Evolutionary conservation across 2,888 invertebrate species (phyloP).

Genomic region (Helobdella robusta): DNA sequence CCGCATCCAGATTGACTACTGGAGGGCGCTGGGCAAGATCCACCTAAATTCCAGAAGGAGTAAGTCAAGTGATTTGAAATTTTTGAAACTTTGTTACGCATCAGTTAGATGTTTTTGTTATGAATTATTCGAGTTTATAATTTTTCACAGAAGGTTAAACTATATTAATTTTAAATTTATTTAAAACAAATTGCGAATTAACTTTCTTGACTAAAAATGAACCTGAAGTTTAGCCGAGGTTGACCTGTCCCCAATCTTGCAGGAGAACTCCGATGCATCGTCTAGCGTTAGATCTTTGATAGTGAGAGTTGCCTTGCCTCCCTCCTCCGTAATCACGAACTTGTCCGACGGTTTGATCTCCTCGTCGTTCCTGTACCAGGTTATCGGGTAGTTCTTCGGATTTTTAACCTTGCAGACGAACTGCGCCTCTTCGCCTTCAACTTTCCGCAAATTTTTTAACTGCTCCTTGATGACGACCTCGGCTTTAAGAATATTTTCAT

Average conservation of each 20-base stretch:
- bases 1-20: conserved; percentile 67
- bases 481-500: conserved; percentile 56
- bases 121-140: neutral
- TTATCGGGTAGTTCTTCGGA: conserved; percentile 78
- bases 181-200: neutral
- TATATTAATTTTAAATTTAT: neutral
- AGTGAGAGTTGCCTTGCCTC: conserved; percentile 84
- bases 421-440: conserved; percentile 83
- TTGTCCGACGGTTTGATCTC: conserved; percentile 55
- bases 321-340: conserved; percentile 52
- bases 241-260: conserved; percentile 49
- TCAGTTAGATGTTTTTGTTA: neutral
- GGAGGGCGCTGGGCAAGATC: conserved; percentile 67
- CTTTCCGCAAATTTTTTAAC: conserved; percentile 79
- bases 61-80: neutral
- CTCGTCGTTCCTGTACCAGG: conserved; percentile 87
- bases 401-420: conserved; percentile 74
- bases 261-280: conserved; percentile 51
- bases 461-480: conserved; percentile 93
- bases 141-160: neutral
- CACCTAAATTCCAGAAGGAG: neutral
- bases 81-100: neutral
- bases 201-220: conserved; percentile 41
- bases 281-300: conserved; percentile 54
- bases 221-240: conserved; percentile 43